Base-by-base conservation (phyloP, 2,888 invertebrate genomes). In the Leucozona laternaria region DNA sequence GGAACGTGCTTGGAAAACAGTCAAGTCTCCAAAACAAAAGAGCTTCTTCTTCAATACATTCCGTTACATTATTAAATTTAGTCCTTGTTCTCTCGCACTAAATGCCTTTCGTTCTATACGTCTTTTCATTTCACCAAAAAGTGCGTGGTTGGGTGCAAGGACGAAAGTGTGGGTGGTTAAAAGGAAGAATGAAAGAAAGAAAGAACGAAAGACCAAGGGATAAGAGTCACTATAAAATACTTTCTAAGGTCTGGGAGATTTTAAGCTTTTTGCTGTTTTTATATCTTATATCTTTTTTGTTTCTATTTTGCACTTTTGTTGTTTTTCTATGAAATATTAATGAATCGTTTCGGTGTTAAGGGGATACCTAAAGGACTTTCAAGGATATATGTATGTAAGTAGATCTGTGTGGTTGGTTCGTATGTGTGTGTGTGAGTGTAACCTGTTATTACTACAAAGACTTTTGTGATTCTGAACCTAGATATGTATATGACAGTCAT, bases 11-110 rank as follows among this genome's bases (percentile, higher is more conserved):
- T 22, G 34, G 64, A 45, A 53, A 53, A 60, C 62, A 62, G 13
- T 45, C 22, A 68, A 48, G 68, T 25, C 11, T 34, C 17, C 15
- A 22, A 60, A 78, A 83, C 82, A 83, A 78, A 78, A 55, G 78
- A 70, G 22, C 22, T 22, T 8, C 20, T 40, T 75, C 40, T 68
- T 62, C 70, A 84, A 84, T 79, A 64, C 79, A 84, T 84, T 84
- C 22, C 71, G 83, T 79, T 84, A 84, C 83, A 84, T 84, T 84
- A 84, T 84, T 84, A 84, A 84, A 70, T 84, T 84, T 79, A 64
- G 79, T 79, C 79, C 79, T 84, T 75, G 75, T 60, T 40, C 73
- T 53, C 28, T 62, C 25, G 60, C 37, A 68, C 60, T 68, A 37
- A 78, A 76, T 71, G 64, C 40, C 34, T 17, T 73, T 77, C 62